Conservation (phyloP, 2,797 vertebrate species). For the Picus viridis region DNA sequence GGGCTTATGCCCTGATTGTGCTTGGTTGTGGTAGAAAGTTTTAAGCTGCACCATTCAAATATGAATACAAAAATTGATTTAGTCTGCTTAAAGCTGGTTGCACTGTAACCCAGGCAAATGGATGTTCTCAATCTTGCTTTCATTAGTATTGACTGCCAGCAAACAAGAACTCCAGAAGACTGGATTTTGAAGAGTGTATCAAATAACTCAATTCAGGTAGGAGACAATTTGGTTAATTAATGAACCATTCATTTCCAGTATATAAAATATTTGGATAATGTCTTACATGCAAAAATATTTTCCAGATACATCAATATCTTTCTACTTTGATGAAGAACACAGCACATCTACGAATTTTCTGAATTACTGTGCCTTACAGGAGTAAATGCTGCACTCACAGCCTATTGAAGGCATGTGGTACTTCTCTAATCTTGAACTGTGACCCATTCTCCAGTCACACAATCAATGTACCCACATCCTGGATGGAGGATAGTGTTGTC, state of each 20-base stretch:
- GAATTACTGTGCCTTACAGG: neutral
- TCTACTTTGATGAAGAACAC: neutral
- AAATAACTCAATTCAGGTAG: neutral
- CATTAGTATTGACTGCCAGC: neutral
- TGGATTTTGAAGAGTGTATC: neutral
- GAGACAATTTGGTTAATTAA: slow-evolving; percentile 23
- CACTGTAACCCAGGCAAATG: neutral
- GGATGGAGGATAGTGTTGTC: neutral
- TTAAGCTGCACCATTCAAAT: neutral
- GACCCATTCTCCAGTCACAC: neutral
- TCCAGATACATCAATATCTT: neutral
- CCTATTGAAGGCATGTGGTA: neutral
- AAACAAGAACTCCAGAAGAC: neutral
- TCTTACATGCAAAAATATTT: neutral
- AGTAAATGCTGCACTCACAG: neutral
- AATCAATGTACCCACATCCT: neutral
- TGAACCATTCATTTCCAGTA: neutral
- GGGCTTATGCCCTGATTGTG: neutral
- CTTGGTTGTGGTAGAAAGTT: neutral
- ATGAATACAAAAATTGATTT: neutral
- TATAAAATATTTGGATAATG: neutral
- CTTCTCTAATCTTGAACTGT: neutral
- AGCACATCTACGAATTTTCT: neutral
- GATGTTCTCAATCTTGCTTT: neutral
- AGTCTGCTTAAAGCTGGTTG: neutral